phyloP scores from a whole-genome alignment of 2,888 invertebrate species.

The Glaucopsyche alexis region DNA sequence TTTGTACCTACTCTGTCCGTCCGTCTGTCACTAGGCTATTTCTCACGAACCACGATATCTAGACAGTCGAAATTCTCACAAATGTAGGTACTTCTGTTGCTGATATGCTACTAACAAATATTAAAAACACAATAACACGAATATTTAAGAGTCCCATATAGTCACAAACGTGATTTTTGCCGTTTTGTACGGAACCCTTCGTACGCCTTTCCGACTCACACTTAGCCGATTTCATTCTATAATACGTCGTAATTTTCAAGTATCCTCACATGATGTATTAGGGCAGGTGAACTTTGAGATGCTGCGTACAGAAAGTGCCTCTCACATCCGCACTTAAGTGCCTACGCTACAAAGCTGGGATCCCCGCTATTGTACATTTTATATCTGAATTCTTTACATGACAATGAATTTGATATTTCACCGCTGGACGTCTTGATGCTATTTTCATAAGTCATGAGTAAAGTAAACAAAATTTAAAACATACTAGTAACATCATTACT shows the following conservation, averaged over 20 bases:
- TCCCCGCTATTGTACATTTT: not conserved
- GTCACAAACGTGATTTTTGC: too few species aligned
- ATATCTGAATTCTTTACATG: constrained; percentile 21
- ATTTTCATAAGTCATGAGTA: not conserved
- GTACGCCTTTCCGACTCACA: too few species aligned
- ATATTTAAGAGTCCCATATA: too few species aligned
- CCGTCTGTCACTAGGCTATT: too few species aligned
- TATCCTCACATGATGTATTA: constrained; percentile 9
- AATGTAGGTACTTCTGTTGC: not conserved
- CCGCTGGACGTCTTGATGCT: not conserved
- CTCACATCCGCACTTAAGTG: constrained; percentile 21
- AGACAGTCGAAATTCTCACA: too few species aligned
- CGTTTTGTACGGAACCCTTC: too few species aligned
- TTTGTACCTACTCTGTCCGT: too few species aligned
- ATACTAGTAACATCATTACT: not conserved
- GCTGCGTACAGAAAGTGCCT: constrained; percentile 8
- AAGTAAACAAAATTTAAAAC: not conserved
- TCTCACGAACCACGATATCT: too few species aligned
- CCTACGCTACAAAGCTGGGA: not conserved
- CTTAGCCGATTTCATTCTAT: not conserved
- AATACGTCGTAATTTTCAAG: not conserved
- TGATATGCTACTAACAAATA: too few species aligned
- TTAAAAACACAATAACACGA: too few species aligned
- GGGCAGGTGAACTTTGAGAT: constrained; percentile 19
- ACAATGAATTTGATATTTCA: constrained; percentile 8